Conservation (phyloP, 2,113 vertebrate species). For the Cebus imitator region DNA sequence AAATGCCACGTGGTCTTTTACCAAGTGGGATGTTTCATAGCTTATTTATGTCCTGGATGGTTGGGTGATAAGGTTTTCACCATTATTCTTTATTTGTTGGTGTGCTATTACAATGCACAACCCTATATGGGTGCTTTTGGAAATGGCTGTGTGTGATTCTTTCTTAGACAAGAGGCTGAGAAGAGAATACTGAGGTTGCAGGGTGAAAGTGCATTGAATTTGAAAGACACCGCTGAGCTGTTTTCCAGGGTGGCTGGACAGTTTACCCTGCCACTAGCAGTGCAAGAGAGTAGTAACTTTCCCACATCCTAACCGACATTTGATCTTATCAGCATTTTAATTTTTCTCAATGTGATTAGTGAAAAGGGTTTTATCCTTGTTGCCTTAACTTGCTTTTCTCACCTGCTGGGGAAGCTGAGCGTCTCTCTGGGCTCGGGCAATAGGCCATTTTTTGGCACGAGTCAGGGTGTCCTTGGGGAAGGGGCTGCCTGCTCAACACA, state of each 20-base stretch:
- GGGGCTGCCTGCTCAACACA: too few relatives aligned
- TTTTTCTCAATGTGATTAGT: constrained; percentile 42
- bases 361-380: neutral
- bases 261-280: neutral
- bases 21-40: neutral
- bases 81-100: neutral
- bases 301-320: constrained; percentile 48
- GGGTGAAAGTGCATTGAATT: neutral
- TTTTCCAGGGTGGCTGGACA: neutral
- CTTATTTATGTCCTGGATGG: neutral
- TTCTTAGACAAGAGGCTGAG: neutral
- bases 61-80: too few relatives aligned
- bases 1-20: neutral
- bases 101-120: neutral
- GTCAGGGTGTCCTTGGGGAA: neutral
- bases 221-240: neutral
- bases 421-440: neutral
- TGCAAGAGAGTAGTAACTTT: neutral
- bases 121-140: neutral
- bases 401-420: neutral
- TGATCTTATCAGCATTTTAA: constrained; percentile 55
- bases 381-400: constrained; percentile 47
- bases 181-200: accelerated
- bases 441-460: neutral
- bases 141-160: neutral